Evolutionary conservation across 2,888 invertebrate genomes (phyloP).

Genomic region (Protophormia terraenovae): DNA sequence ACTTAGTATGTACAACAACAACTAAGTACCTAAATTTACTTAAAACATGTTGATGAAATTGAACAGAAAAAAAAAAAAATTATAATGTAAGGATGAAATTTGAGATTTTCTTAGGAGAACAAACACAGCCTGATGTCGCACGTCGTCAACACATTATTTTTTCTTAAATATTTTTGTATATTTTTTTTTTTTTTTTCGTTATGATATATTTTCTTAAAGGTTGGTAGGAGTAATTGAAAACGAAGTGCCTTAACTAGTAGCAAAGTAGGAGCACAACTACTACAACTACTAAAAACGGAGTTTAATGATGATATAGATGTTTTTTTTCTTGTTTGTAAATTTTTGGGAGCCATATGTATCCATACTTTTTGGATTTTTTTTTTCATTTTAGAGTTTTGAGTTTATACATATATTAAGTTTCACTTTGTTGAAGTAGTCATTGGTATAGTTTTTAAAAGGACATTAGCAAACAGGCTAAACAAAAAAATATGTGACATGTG

Average conservation of each 20-base stretch:
- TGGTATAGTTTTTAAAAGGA: slow-evolving; percentile 47
- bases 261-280: not conserved
- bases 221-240: slow-evolving; percentile 41
- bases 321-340: not conserved
- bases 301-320: slow-evolving; percentile 43
- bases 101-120: slow-evolving; percentile 58
- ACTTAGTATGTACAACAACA: not conserved
- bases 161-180: not conserved
- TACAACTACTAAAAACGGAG: slow-evolving; percentile 7
- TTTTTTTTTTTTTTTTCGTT: slow-evolving; percentile 34
- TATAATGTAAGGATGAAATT: no score
- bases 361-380: slow-evolving; percentile 31
- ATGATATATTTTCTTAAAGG: slow-evolving; percentile 52
- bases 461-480: slow-evolving; percentile 50
- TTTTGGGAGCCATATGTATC: slow-evolving; percentile 57
- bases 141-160: slow-evolving; percentile 62
- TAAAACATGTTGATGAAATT: slow-evolving; percentile 8
- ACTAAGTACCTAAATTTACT: not conserved
- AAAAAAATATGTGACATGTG: slow-evolving; percentile 62
- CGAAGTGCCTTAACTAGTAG: slow-evolving; percentile 39
- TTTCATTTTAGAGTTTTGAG: not conserved
- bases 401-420: slow-evolving; percentile 34
- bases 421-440: not conserved
- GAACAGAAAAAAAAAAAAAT: not conserved
- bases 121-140: slow-evolving; percentile 66